Evolutionary conservation across 2,113 vertebrate species (phyloP).

Genomic region (Campylomormyrus tamandua): DNA sequence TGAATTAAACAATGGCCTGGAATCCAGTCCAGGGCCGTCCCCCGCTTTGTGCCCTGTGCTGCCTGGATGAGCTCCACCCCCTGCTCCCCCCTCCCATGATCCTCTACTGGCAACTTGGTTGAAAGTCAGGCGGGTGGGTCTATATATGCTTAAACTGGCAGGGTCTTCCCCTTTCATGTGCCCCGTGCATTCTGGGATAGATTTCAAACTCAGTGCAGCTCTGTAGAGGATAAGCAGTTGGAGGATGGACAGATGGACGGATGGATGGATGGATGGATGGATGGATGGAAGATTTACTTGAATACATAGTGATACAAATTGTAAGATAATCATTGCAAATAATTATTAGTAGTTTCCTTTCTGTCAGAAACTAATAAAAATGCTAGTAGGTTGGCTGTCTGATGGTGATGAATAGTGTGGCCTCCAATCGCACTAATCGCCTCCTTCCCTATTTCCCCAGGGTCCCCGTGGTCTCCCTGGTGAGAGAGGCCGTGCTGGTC

Average conservation of each 20-base stretch:
- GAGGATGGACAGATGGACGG: neutral
- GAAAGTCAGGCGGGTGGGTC: neutral
- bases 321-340: neutral
- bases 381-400: neutral
- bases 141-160: neutral
- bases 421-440: too few species aligned
- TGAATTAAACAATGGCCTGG: neutral
- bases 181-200: neutral
- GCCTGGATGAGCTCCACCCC: neutral
- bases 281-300: neutral
- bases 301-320: neutral
- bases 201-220: neutral
- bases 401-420: neutral
- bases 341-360: neutral
- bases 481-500: constrained; percentile 87
- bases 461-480: constrained; percentile 91
- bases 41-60: neutral
- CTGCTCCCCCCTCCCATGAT: neutral
- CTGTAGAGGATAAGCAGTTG: neutral
- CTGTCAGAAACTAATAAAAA: neutral
- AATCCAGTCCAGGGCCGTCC: neutral
- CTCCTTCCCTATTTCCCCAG: constrained; percentile 43
- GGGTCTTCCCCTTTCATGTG: neutral
- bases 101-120: neutral
- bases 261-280: neutral